A percentile compares a stretch with the other conserved stretches of the same genome.
phyloP scores from a whole-genome alignment of 2,888 invertebrate genomes.

The Drosophila rubida region DNA sequence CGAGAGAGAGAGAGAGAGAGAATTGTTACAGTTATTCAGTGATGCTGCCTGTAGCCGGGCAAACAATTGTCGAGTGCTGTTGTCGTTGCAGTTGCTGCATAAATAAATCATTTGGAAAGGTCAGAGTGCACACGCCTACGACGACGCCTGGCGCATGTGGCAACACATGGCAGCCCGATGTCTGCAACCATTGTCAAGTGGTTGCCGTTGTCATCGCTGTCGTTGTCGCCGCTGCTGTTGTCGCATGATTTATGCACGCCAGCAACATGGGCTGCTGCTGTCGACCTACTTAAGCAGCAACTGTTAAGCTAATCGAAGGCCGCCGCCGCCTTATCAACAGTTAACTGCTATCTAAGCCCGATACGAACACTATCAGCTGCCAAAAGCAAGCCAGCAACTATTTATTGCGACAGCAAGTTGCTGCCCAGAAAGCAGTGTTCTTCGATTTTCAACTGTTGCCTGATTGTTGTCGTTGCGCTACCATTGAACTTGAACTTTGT shows the following conservation, averaged over 20 bases:
- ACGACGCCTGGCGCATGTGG: constrained; percentile 27
- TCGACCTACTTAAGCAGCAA: constrained; percentile 47
- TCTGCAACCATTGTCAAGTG: constrained; percentile 69
- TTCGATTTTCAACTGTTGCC: constrained; percentile 1
- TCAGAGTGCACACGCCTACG: constrained; percentile 71
- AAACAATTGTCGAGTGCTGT: constrained; percentile 61
- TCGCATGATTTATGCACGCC: constrained; percentile 65
- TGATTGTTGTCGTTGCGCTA: constrained; percentile 40
- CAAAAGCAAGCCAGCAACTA: background rate
- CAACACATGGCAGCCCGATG: constrained; percentile 67
- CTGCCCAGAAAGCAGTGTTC: constrained; percentile 19
- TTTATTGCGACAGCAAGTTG: constrained; percentile 9
- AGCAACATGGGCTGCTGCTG: constrained; percentile 32
- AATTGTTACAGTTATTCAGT: constrained; percentile 32
- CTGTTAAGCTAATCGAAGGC: constrained; percentile 48
- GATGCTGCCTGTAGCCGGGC: constrained; percentile 2
- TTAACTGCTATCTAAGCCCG: constrained; percentile 37
- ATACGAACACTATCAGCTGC: constrained; percentile 38
- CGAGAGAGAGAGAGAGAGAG: constrained; percentile 29
- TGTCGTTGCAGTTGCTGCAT: constrained; percentile 49
- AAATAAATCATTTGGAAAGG: constrained; percentile 74
- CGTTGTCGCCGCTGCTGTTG: constrained; percentile 18
- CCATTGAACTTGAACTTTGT: constrained; percentile 81
- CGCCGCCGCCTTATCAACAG: constrained; percentile 36
- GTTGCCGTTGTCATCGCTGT: constrained; percentile 31